Conservation (phyloP, 1,140 invertebrate genomes). For the Zaprionus gabonicus region DNA sequence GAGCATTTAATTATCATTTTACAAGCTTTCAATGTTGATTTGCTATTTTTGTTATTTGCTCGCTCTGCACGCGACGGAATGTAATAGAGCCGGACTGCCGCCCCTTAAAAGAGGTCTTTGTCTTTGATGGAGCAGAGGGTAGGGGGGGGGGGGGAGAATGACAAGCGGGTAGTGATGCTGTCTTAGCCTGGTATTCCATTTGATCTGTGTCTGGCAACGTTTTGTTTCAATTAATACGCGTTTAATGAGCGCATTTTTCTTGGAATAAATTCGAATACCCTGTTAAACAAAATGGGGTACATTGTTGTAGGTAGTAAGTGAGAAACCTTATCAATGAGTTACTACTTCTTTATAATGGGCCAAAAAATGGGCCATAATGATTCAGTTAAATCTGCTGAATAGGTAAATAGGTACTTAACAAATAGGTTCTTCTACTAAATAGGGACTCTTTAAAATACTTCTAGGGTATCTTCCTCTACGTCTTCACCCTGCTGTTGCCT, state of each 20-base stretch:
- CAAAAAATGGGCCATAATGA: too few relatives aligned
- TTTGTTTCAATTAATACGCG: conserved; percentile 48
- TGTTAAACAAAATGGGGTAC: not conserved
- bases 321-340: too few relatives aligned
- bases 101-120: not conserved
- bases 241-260: conserved; percentile 41
- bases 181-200: conserved; percentile 12
- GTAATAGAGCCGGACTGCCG: conserved; percentile 13
- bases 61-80: conserved; percentile 7
- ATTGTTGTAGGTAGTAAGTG: not conserved
- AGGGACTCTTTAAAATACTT: too few relatives aligned
- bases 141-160: not conserved
- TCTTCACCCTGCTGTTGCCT: not conserved
- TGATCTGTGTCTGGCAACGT: conserved; percentile 23
- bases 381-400: too few relatives aligned
- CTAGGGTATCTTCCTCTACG: not conserved
- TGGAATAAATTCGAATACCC: not conserved
- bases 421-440: too few relatives aligned
- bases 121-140: too few relatives aligned
- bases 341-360: too few relatives aligned
- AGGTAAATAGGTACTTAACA: too few relatives aligned
- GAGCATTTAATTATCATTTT: conserved; percentile 53
- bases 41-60: conserved; percentile 46
- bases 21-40: conserved; percentile 47
- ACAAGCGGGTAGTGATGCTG: not conserved